Evolutionary conservation across 2,888 invertebrate species (phyloP), one percentile per base, ranked within the genome.

Genomic region (Amphipoea oculea): DNA sequence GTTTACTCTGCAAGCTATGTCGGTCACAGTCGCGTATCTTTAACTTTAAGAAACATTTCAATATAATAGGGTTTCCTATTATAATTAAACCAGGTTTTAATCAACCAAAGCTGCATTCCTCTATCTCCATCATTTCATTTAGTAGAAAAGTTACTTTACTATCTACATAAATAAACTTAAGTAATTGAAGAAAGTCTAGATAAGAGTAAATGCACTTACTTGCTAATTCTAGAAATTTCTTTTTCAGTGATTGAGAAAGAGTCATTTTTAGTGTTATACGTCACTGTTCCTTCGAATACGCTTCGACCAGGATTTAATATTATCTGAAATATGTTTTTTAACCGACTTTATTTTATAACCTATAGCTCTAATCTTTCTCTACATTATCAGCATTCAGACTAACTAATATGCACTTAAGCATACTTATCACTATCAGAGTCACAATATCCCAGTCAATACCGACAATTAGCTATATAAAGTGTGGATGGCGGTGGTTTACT

Each of bases 281-380:
- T 97, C 57, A 99, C 96, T 11, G 98, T 98, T 0, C 98, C 99
- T 95, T 99, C 99, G 92, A 98, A 99, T 2, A 98, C 94, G 0
- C 98, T 98, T n/a, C 97, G 94, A 0, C 98, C 99, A 0, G 99
- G 99, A 7, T 95, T 93, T 0, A 98, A 98, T 0, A 90, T 85
- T 20, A 95, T 89, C 95, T 95, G 88, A 51, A 91, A 89, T 40
- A 36, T n/a, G 48, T 17, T 36, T 42, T 65, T n/a, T 29, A 29
- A 29, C 29, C 29, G 29, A 29, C 29, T 29, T 29, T 29, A 29
- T 29, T 57, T 29, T 36, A 78, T 63, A n/a, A 51, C 23, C 17
- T 29, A 36, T 14, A 29, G 40, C 3, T 29, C 3, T 29, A 57
- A 1, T 12, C 6, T 54, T 20, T 71, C 9, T 29, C 5, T 6